phyloP scores from a whole-genome alignment of 2,113 vertebrate genomes.

The Eonycteris spelaea region DNA sequence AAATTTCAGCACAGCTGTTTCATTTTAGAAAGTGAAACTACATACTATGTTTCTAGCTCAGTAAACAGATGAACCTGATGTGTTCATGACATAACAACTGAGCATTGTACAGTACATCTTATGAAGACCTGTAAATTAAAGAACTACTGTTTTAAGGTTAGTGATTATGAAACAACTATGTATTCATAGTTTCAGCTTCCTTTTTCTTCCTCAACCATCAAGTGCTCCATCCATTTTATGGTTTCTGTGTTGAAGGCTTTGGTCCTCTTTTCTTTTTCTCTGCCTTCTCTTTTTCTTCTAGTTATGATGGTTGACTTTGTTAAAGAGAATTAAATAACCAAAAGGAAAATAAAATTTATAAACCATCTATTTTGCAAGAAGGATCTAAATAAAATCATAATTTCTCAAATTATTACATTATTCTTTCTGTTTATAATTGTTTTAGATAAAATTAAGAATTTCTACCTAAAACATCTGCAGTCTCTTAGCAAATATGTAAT shows the following conservation, averaged over 20 bases:
- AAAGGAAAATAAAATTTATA: neutral
- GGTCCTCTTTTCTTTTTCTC: constrained; percentile 99
- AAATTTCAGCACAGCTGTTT: constrained; percentile 94
- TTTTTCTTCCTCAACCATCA: constrained; percentile 95
- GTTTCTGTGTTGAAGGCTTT: constrained; percentile 93
- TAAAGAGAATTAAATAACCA: neutral
- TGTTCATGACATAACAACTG: constrained; percentile 85
- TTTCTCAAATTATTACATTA: neutral
- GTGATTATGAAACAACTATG: constrained; percentile 79
- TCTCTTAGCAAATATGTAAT: neutral
- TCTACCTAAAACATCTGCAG: neutral
- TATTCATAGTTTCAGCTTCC: constrained; percentile 97
- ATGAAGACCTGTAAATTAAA: constrained; percentile 93
- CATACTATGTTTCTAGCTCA: constrained; percentile 87
- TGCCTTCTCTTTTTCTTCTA: constrained; percentile 98
- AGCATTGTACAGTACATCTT: constrained; percentile 92
- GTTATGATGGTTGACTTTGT: constrained; percentile 68
- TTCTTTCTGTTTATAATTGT: neutral
- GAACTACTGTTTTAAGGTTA: constrained; percentile 85
- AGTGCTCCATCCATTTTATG: constrained; percentile 93
- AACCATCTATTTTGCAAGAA: neutral
- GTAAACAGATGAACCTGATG: constrained; percentile 88
- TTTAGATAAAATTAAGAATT: neutral
- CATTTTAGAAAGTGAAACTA: constrained; percentile 90
- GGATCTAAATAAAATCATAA: neutral